Base-by-base conservation (phyloP, 2,888 invertebrate species). In the Phytoseiulus persimilis region DNA sequence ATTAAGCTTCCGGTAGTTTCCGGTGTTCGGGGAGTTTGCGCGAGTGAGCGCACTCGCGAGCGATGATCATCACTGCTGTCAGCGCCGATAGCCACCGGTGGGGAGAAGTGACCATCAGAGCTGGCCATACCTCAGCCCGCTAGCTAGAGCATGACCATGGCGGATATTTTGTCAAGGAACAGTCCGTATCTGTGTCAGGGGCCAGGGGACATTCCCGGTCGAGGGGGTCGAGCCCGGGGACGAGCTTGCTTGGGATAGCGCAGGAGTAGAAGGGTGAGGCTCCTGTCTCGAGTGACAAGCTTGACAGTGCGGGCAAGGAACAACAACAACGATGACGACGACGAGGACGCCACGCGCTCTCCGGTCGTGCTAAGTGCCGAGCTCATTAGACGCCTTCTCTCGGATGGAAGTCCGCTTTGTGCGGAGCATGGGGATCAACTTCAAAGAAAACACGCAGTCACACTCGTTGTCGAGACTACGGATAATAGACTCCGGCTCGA, bases 1-100 rank as follows among this genome's bases (percentile, higher is more conserved):
- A 65, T 65, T 65, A 65, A 65, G 65, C 65, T 65, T 65, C 65
- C 65, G 65, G 65, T 65, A 65, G 65, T 65, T 65, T 65, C 65
- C 65, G 65, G 65, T 28, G 23, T 65, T 65, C 65, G 18, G 65
- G 11, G 65, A 65, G 65, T 65, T 65, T 28, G 65, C 65, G 65
- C 65, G 65, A 65, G 65, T 65, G 65, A 65, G 65, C 65, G 2
- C 1, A 23, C 65, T 65, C 18, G 65, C 65, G 65, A 65, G 65
- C 18, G 65, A 65, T 65, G 65, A 28, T 65, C 65, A 28, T 65
- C 14, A 65, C 28, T 23, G 65, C 18, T 65, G 65, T 65, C 65
- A 23, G 65, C 65, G 18, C 14, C 18, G 65, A 65, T 65, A 14
- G 65, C 65, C 65, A 11, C 65, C 65, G 65, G 65, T 65, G 65